A percentile compares a stretch with the other conserved stretches of the same genome.
Evolutionary conservation across 1,140 invertebrate species (phyloP).

Genomic region (Psix sp.): DNA sequence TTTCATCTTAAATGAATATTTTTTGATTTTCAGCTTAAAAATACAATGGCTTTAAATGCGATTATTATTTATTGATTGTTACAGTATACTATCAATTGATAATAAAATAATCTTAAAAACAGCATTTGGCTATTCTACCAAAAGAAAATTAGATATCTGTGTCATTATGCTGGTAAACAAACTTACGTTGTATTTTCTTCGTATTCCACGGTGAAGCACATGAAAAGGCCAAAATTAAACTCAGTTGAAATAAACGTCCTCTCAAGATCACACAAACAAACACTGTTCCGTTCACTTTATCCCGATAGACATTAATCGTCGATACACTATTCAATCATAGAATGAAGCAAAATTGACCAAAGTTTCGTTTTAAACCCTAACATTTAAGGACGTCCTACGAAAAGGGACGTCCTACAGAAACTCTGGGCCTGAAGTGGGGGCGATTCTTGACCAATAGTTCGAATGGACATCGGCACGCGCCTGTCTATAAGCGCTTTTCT

Average conservation of each 20-base stretch:
- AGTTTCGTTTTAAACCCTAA: constrained; percentile 16
- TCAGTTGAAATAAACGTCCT: too few species aligned
- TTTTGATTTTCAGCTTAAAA: too few species aligned
- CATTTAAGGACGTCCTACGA: constrained; percentile 4
- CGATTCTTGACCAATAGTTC: constrained; percentile 30
- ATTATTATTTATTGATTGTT: too few species aligned
- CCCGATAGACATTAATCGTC: background rate
- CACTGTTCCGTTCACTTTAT: background rate
- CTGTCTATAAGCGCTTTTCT: constrained; percentile 18
- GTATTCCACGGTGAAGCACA: constrained; percentile 3
- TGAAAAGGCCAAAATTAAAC: constrained; percentile 1
- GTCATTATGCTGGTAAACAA: constrained; percentile 1
- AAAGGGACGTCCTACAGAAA: constrained; percentile 6
- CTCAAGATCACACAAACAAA: background rate
- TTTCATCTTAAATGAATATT: too few species aligned
- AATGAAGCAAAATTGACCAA: constrained; percentile 2
- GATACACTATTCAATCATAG: background rate
- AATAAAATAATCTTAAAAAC: too few species aligned
- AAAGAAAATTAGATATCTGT: too few species aligned
- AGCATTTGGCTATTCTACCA: too few species aligned
- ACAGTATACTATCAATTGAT: too few species aligned
- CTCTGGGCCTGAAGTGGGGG: constrained; percentile 7
- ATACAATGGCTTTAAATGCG: too few species aligned
- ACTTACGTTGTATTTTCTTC: constrained; percentile 2
- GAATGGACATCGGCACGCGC: constrained; percentile 27